Percentiles rank a stretch among this genome's conserved stretches.
Evolutionary conservation across 2,888 invertebrate species (phyloP).

Genomic region (Heliconius sara): DNA sequence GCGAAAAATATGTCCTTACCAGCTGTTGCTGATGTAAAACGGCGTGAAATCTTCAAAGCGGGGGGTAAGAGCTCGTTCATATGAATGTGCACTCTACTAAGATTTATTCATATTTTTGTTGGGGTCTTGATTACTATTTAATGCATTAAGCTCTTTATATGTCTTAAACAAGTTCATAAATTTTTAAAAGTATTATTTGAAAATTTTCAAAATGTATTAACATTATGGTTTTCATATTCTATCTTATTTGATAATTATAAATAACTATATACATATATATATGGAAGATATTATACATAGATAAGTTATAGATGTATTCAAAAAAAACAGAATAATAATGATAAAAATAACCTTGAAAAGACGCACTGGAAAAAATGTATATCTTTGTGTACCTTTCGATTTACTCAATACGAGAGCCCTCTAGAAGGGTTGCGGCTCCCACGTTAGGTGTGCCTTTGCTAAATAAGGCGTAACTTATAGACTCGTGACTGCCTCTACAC

Average conservation of each 20-base stretch:
- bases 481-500: conserved; percentile 63
- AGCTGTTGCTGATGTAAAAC: conserved; percentile 31
- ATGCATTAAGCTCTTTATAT: background rate
- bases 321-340: background rate
- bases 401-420: conserved; percentile 76
- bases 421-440: conserved; percentile 74
- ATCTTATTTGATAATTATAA: background rate
- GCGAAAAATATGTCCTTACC: conserved; percentile 33
- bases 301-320: no score
- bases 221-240: no score
- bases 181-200: background rate
- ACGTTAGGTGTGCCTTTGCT: conserved; percentile 47
- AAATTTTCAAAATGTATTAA: background rate
- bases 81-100: background rate
- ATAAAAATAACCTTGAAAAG: background rate
- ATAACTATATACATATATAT: no score
- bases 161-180: background rate
- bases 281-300: no score
- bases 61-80: conserved; percentile 18
- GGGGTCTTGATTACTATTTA: background rate
- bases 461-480: conserved; percentile 77
- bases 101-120: conserved; percentile 14
- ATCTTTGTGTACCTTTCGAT: conserved; percentile 79
- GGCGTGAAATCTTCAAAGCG: conserved; percentile 36
- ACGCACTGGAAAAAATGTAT: conserved; percentile 53